Conservation (phyloP, 2,888 invertebrate genomes). For the Chaetogeoica ovagalla region DNA sequence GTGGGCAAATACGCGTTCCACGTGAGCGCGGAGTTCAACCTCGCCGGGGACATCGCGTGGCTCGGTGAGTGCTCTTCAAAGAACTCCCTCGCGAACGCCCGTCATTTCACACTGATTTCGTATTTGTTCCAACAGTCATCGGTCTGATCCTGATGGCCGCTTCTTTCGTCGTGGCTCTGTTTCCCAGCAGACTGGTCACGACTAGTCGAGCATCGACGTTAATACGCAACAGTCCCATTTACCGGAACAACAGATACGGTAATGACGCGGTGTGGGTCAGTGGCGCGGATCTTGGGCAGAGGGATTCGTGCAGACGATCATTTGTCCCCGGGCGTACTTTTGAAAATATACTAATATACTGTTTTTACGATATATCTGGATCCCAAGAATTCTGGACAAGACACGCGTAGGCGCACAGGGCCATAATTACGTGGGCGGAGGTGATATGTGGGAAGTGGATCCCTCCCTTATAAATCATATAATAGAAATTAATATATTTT, state of each 20-base stretch:
- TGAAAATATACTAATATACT: neutral
- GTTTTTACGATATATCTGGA: too few species aligned
- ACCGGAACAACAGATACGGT: conserved; percentile 46
- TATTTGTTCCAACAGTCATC: conserved; percentile 19
- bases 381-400: too few species aligned
- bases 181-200: conserved; percentile 49
- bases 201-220: conserved; percentile 20
- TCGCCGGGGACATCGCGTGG: conserved; percentile 37
- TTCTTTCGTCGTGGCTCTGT: conserved; percentile 51
- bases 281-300: neutral
- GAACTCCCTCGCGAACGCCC: too few species aligned
- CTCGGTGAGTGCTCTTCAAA: conserved; percentile 8
- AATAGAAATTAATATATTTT: too few species aligned
- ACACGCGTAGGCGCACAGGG: too few species aligned
- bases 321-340: too few species aligned
- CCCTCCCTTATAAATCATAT: too few species aligned
- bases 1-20: conserved; percentile 36
- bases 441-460: too few species aligned
- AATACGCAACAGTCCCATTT: conserved; percentile 44
- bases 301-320: too few species aligned
- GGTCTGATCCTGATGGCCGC: conserved; percentile 39
- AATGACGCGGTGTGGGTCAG: neutral
- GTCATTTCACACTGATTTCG: too few species aligned
- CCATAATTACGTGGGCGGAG: too few species aligned
- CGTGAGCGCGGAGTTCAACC: conserved; percentile 10